Evolutionary conservation across 2,888 invertebrate species (phyloP), one percentile per base, ranked within the genome.

Genomic region (Nineta flava): DNA sequence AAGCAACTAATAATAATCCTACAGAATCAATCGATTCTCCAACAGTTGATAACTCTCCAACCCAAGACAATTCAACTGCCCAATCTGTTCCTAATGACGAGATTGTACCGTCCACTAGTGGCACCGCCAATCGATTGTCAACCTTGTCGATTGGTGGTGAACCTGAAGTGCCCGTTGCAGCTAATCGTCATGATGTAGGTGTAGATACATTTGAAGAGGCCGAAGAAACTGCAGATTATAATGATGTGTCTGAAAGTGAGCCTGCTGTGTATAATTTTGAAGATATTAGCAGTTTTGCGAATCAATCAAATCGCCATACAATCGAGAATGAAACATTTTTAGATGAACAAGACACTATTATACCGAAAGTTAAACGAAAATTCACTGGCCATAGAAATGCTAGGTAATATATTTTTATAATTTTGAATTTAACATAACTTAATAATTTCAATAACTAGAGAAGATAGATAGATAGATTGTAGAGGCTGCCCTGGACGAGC

Each of bases 321-420:
- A 55, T 57, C 58, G 53, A 59, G 59, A 49, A 50, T 56, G 9
- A 57, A 60, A 46, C 53, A 58, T 44, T 53, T 46, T 52, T 34
- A 40, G 41, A 42, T 16, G 32, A 34, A 38, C 48, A 19, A 54
- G 2, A 52, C 60, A 49, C 49, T 9, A 19, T 32, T 13, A 49
- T 49, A 38, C 64, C 72, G 6, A 65, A 72, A 53, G 72, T 83
- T 53, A 79, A 76, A 59, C 77, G 75, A 67, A 81, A 80, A 59
- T 88, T 76, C 62, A 74, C 71, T 47, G 88, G 88, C 2, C 88
- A 90, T 65, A 74, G 88, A 50, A 88, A 88, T 68, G 82, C 87
- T 7, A 74, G 79, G 78, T 78, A 61, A 55, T 26, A 17, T 26
- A 44, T 26, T 15, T 15, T 9, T 38, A 13, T 38, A 26, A 26